These are phyloP conservation scores for Tiliqua scincoides DNA, from an alignment of 2,113 vertebrate genomes.

Conservation along the genomic window DNA sequence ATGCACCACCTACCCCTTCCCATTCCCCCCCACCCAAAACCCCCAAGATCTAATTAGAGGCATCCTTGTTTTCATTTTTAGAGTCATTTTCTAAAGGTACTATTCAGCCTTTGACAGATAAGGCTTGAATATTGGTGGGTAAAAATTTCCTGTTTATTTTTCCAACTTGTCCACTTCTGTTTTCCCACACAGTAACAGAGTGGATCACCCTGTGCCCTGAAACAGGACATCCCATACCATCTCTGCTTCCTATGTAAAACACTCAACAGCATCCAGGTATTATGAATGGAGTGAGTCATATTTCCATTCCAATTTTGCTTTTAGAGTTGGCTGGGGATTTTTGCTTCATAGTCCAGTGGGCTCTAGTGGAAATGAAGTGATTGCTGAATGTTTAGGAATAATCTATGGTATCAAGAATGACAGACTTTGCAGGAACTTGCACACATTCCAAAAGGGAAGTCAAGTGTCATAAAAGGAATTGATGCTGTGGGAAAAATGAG, in stretches of 20 bases:
- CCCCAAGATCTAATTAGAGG: too few species aligned
- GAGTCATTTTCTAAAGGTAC: background rate
- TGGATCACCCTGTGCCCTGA: background rate
- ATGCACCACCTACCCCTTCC: background rate
- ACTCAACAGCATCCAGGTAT: background rate
- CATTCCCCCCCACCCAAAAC: background rate
- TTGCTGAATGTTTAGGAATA: slow-evolving; percentile 25
- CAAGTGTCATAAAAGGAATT: slow-evolving; percentile 27
- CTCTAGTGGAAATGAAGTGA: slow-evolving; percentile 14
- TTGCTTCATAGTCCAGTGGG: slow-evolving; percentile 16
- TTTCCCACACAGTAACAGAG: background rate
- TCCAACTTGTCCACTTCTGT: background rate
- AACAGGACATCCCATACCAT: slow-evolving; percentile 19
- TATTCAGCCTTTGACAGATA: background rate
- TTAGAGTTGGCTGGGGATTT: slow-evolving; percentile 13
- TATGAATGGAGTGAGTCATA: slow-evolving; percentile 16
- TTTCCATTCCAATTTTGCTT: background rate
- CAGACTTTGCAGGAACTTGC: slow-evolving; percentile 21
- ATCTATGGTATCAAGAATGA: background rate
- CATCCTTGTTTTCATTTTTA: background rate
- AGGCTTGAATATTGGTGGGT: background rate
- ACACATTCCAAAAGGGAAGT: slow-evolving; percentile 37
- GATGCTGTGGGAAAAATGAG: slow-evolving; percentile 5
- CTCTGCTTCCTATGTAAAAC: background rate
- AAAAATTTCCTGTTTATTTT: background rate